A percentile compares a stretch with the other conserved stretches of the same genome.
phyloP scores from a whole-genome alignment of 2,113 vertebrate species.

The Pantherophis guttatus region DNA sequence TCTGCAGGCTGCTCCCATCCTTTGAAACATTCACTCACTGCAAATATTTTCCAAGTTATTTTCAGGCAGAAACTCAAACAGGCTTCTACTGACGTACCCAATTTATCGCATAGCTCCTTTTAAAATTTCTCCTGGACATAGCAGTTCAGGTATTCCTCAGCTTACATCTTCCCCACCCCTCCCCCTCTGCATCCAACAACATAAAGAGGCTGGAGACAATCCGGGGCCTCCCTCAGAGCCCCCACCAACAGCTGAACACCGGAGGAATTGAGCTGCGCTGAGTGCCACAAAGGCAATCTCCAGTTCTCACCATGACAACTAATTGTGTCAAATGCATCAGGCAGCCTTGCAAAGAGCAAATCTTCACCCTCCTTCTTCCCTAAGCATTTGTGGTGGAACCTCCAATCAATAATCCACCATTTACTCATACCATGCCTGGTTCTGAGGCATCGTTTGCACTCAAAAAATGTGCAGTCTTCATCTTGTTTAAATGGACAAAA shows the following conservation, averaged over 20 bases:
- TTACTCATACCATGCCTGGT: not conserved
- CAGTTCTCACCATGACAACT: conserved; percentile 38
- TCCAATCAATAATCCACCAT: too few relatives aligned
- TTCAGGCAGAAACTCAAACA: not conserved
- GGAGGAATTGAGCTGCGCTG: not conserved
- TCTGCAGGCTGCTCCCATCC: not conserved
- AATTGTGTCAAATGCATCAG: not conserved
- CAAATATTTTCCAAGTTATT: not conserved
- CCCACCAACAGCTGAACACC: conserved; percentile 13
- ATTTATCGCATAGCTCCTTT: not conserved
- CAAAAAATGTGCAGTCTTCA: too few relatives aligned
- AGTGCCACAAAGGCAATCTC: conserved; percentile 4
- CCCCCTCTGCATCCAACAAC: conserved; percentile 39
- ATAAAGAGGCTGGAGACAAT: conserved; percentile 36
- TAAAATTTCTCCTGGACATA: not conserved
- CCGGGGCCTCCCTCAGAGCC: conserved; percentile 1
- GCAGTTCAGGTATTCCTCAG: not conserved
- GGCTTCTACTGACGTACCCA: not conserved
- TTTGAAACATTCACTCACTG: not conserved
- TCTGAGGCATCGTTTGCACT: too few relatives aligned
- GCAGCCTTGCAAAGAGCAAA: conserved; percentile 7
- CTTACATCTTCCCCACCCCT: conserved; percentile 1
- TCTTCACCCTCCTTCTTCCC: conserved; percentile 10
- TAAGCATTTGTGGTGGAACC: not conserved
- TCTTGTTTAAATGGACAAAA: not conserved